A percentile compares a stretch with the other conserved stretches of the same genome.
These are phyloP conservation scores for Fragum sueziense DNA, from an alignment of 2,888 invertebrate species.

Conservation along the genomic window DNA sequence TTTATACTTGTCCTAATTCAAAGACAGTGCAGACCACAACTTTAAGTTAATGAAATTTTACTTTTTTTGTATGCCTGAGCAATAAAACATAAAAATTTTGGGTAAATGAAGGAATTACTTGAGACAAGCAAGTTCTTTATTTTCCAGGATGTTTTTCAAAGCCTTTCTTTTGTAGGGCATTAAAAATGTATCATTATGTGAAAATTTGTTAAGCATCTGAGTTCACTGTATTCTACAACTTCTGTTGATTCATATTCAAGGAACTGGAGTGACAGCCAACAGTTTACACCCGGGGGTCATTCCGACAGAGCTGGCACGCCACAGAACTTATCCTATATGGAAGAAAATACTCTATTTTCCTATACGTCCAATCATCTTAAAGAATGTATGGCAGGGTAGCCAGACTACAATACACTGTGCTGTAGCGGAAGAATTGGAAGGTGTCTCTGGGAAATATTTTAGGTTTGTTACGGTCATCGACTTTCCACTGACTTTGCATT, in stretches of 20 bases:
- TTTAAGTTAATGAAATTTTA: no score
- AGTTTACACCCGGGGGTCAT: conserved; percentile 41
- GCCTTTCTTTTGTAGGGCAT: no score
- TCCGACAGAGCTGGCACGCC: conserved; percentile 29
- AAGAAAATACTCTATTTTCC: background rate
- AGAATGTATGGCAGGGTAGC: conserved; percentile 67
- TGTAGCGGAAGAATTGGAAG: conserved; percentile 61
- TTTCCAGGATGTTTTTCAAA: no score
- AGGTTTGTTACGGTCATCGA: conserved; percentile 46
- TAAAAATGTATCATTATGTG: no score
- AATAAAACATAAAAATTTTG: no score
- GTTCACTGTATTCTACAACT: background rate
- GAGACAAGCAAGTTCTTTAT: no score
- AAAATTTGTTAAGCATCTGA: background rate
- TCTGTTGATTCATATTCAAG: background rate
- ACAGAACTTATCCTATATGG: background rate
- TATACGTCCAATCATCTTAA: conserved; percentile 27
- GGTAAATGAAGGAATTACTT: no score
- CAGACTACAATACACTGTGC: conserved; percentile 75
- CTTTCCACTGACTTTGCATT: background rate
- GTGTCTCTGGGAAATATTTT: conserved; percentile 68
- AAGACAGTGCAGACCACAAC: no score
- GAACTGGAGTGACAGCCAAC: conserved; percentile 30
- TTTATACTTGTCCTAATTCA: no score
- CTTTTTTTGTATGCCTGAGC: no score